phyloP scores from a whole-genome alignment of 1,140 invertebrate genomes.

The Bombus fervidus region DNA sequence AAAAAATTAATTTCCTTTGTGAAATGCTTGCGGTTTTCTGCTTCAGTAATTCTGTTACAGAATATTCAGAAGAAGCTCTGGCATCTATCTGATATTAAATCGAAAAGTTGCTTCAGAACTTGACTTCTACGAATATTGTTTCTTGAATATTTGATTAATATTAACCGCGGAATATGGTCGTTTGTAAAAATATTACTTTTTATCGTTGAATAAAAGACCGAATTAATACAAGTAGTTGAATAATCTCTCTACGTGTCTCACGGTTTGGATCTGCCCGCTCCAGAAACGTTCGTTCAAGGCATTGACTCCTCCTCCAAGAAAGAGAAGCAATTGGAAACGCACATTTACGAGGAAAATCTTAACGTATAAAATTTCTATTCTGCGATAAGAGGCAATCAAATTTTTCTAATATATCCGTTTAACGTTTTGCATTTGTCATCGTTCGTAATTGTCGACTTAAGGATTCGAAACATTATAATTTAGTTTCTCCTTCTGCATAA shows the following conservation, averaged over 20 bases:
- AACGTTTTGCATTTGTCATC: background rate
- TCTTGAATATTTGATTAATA: background rate
- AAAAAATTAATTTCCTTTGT: background rate
- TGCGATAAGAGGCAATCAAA: background rate
- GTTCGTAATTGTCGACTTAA: background rate
- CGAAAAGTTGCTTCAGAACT: background rate
- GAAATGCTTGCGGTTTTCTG: background rate
- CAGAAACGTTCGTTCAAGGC: slow-evolving; percentile 6
- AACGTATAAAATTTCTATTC: background rate
- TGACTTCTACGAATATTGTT: background rate
- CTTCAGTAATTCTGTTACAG: background rate
- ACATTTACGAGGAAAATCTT: background rate
- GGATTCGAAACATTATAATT: background rate
- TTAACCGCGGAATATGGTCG: background rate
- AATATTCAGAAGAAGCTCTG: background rate
- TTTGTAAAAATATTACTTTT: background rate
- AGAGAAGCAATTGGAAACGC: background rate
- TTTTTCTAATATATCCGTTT: background rate
- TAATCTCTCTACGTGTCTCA: background rate
- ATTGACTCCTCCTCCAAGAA: background rate
- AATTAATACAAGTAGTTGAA: background rate
- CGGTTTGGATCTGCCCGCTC: background rate
- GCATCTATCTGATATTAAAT: background rate
- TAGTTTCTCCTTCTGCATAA: background rate
- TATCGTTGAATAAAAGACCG: background rate